These are phyloP conservation scores for Zaprionus vittiger DNA, from an alignment of 1,140 invertebrate genomes.

Conservation along the genomic window DNA sequence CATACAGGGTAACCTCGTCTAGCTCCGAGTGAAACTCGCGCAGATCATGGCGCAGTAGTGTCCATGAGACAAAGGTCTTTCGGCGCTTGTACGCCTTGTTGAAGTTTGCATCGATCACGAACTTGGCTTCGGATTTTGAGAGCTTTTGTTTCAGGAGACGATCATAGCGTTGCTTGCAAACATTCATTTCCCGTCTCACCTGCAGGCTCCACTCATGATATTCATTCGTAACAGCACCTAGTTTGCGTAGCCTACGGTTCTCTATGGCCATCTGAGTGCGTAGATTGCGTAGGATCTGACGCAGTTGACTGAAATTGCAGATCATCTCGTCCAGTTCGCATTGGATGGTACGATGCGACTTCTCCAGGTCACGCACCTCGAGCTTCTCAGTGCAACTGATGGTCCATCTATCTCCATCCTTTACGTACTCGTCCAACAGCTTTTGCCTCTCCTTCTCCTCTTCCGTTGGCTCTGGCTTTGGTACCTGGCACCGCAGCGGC, in stretches of 20 bases:
- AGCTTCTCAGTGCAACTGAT: slow-evolving; percentile 27
- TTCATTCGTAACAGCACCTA: accelerated
- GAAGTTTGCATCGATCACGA: slow-evolving; percentile 23
- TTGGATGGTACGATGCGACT: slow-evolving; percentile 46
- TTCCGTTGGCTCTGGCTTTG: neutral
- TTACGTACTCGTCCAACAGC: neutral
- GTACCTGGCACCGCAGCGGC: neutral
- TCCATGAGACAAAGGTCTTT: neutral
- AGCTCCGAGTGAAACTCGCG: slow-evolving; percentile 37
- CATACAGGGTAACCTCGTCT: slow-evolving; percentile 15
- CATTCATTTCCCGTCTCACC: slow-evolving; percentile 11
- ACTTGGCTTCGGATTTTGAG: slow-evolving; percentile 21
- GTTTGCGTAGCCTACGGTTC: neutral
- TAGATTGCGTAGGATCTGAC: neutral
- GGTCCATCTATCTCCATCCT: neutral
- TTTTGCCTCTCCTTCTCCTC: no score
- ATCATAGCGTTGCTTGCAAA: slow-evolving; percentile 31
- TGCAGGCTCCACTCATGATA: slow-evolving; percentile 29
- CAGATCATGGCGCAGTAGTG: slow-evolving; percentile 22
- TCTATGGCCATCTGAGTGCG: neutral
- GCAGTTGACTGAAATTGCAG: slow-evolving; percentile 19
- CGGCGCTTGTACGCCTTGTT: neutral
- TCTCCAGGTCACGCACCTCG: slow-evolving; percentile 29
- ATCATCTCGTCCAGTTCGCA: slow-evolving; percentile 45
- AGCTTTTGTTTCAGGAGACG: slow-evolving; percentile 27